Evolutionary conservation across 2,797 vertebrate species (phyloP), one percentile per base, ranked within the genome.

Genomic region (Helicolenus hilgendorfi): DNA sequence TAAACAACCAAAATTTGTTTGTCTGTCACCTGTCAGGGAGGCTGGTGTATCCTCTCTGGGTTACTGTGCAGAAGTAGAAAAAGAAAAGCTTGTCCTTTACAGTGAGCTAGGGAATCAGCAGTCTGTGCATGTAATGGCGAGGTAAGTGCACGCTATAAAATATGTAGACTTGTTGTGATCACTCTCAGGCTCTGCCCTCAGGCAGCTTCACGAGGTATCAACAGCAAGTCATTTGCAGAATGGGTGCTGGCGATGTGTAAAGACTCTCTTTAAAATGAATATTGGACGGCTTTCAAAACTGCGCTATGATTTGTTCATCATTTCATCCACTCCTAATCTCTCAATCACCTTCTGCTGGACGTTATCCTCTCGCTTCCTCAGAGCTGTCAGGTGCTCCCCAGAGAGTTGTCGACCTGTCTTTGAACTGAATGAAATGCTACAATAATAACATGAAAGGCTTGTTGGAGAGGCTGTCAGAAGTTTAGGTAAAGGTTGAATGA

Each of bases 151-250:
- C 53, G 68, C 72, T 35, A 81, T 87, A 59, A 80, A 85, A 91
- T 84, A 86, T 81, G 65, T 18, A 85, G 74, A 73, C 41, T 79
- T 76, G 58, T 81, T 85, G 60, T 76, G 71, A 88, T 90, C 38
- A 22, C 33, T 79, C 62, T 80, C 18, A 36, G 64, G 24, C 79
- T 72, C 20, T 74, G 27, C n/a, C 80, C 84, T 77, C 29, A 31
- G 82, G 86, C 79, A 82, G 77, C 56, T 36, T 60, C 56, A 71
- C 7, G 2, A 80, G 71, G 78, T 91, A 87, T 87, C 83, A 73
- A 73, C 1, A 14, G 24, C 2, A 33, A 75, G 65, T 63, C 69
- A 77, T 84, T 84, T 77, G 55, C 53, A 41, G 35, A 64, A 69
- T 24, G 29, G 49, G 59, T 26, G 53, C 20, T 14, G 49, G 15